Conservation (phyloP, 2,888 invertebrate species). For the Drosophila prolongata region DNA sequence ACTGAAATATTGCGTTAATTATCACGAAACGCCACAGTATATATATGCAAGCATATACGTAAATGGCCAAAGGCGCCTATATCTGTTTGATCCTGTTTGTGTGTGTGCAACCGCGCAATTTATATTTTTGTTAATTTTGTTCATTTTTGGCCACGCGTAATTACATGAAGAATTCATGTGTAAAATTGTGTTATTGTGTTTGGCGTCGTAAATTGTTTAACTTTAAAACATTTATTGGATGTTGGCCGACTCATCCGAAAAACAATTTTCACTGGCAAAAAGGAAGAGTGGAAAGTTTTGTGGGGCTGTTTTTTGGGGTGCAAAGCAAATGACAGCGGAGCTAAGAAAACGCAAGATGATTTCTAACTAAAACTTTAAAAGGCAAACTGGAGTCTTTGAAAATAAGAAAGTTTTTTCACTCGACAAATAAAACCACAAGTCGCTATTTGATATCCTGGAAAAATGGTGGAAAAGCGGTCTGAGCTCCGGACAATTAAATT, state of each 20-base stretch:
- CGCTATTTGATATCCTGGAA: neutral
- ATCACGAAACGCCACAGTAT: conserved; percentile 57
- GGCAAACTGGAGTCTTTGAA: too few species aligned
- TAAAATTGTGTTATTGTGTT: conserved; percentile 49
- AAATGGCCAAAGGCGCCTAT: conserved; percentile 11
- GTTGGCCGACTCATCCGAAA: conserved; percentile 21
- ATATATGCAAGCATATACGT: conserved; percentile 21
- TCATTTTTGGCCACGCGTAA: conserved; percentile 65
- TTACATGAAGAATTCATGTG: conserved; percentile 72
- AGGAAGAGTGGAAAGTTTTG: neutral
- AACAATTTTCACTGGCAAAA: conserved; percentile 26
- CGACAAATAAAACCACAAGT: too few species aligned
- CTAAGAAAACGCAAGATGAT: conserved; percentile 25
- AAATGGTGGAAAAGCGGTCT: conserved; percentile 2
- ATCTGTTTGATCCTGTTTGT: conserved; percentile 30
- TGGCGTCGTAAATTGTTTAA: conserved; percentile 37
- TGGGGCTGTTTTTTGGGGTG: neutral
- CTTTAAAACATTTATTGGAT: conserved; percentile 47
- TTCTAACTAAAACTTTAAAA: conserved; percentile 39
- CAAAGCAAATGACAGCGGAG: conserved; percentile 38
- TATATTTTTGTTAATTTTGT: conserved; percentile 59
- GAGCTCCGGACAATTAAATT: conserved; percentile 36
- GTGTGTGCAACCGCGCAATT: conserved; percentile 44
- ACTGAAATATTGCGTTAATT: conserved; percentile 72
- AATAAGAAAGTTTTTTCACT: too few species aligned